Conservation (phyloP, 2,888 invertebrate species). For the Melanargia galathea region DNA sequence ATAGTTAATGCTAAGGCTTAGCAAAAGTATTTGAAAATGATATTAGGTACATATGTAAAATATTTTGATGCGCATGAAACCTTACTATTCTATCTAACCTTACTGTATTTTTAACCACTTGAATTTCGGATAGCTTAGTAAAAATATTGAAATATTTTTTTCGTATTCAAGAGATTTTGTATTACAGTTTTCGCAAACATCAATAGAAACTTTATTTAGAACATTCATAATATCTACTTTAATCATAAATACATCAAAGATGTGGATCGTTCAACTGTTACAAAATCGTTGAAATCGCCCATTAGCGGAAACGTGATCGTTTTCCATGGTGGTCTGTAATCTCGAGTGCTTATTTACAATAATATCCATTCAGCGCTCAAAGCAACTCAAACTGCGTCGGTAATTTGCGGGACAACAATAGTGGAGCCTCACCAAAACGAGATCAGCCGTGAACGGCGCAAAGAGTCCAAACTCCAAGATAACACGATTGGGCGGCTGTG, state of each 20-base stretch:
- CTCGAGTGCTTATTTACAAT: constrained; percentile 64
- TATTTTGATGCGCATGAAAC: too few relatives aligned
- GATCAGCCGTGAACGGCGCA: constrained; percentile 63
- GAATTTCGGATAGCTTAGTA: too few relatives aligned
- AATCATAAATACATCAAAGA: background rate
- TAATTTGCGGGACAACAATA: constrained; percentile 64
- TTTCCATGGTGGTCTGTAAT: constrained; percentile 52
- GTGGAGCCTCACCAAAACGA: constrained; percentile 59
- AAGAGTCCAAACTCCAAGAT: constrained; percentile 62
- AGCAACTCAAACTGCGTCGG: constrained; percentile 58
- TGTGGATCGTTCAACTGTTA: constrained; percentile 9
- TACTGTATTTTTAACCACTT: too few relatives aligned
- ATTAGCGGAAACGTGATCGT: constrained; percentile 29
- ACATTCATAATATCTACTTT: background rate
- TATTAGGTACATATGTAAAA: too few relatives aligned
- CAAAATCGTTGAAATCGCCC: constrained; percentile 26
- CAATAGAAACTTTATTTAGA: background rate
- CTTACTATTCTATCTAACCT: too few relatives aligned
- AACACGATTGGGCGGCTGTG: constrained; percentile 64
- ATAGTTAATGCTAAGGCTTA: too few relatives aligned
- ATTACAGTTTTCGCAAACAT: too few relatives aligned
- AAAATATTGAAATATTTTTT: too few relatives aligned
- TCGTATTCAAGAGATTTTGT: too few relatives aligned
- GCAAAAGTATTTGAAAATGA: too few relatives aligned
- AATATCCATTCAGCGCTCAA: constrained; percentile 54